phyloP scores from a whole-genome alignment of 1,140 invertebrate genomes.

The Pomacea maculata region DNA sequence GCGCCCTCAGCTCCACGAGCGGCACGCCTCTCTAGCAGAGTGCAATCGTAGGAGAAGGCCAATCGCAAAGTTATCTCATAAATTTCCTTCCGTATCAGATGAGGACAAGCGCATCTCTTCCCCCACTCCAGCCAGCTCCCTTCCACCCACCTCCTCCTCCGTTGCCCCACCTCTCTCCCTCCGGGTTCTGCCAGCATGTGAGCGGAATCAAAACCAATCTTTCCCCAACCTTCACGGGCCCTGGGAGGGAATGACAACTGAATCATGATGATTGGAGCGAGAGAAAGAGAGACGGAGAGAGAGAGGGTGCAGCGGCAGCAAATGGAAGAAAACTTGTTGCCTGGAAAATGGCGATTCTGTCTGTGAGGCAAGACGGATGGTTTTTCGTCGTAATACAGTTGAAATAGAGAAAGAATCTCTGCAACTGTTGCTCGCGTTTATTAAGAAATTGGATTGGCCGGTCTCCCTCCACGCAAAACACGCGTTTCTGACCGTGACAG shows the following conservation, averaged over 20 bases:
- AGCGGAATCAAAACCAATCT: conserved; percentile 7
- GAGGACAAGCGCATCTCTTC: neutral
- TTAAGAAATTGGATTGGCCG: no score
- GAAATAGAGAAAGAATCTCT: no score
- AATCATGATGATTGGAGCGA: conserved; percentile 1
- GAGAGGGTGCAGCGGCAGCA: neutral
- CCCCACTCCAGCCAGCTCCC: neutral
- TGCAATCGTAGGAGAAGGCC: neutral
- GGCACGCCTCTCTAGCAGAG: neutral
- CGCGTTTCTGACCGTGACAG: no score
- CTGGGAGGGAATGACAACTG: conserved; percentile 9
- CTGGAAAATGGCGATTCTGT: no score
- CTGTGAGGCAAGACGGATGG: no score
- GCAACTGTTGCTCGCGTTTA: no score
- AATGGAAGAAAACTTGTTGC: no score
- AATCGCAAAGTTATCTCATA: conserved; percentile 11
- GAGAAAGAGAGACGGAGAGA: conserved; percentile 1
- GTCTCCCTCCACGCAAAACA: no score
- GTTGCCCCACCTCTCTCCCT: neutral
- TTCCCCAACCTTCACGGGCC: neutral
- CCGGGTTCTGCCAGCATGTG: neutral
- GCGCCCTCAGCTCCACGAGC: no score
- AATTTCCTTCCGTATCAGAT: conserved; percentile 7
- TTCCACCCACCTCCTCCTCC: no score
- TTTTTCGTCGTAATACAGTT: no score